phyloP scores from a whole-genome alignment of 2,113 vertebrate species.

The Rhabdornis inornatus region DNA sequence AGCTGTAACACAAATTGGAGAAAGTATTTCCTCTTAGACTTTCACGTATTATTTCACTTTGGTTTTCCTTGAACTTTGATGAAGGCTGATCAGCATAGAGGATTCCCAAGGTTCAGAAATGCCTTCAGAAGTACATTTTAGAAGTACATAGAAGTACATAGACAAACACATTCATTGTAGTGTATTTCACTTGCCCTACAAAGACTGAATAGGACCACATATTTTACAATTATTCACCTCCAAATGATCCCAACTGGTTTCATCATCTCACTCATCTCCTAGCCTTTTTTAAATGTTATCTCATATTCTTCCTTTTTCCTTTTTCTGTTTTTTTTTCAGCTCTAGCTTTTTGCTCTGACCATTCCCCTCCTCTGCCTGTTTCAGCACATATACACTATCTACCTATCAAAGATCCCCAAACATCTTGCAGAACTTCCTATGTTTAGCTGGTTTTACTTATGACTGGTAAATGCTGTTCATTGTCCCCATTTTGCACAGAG shows the following conservation, averaged over 20 bases:
- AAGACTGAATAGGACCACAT: background rate
- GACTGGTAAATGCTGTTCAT: background rate
- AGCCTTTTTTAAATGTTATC: background rate
- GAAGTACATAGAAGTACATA: background rate
- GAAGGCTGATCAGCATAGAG: background rate
- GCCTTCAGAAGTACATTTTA: background rate
- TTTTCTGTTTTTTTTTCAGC: background rate
- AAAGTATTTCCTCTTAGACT: background rate
- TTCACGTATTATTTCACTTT: background rate
- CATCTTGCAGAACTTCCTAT: background rate
- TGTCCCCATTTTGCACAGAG: background rate
- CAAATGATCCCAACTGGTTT: background rate
- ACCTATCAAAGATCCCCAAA: background rate
- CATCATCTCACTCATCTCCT: background rate
- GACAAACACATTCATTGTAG: background rate
- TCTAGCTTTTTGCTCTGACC: background rate
- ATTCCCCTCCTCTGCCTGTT: background rate
- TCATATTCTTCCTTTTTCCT: background rate
- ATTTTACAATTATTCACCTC: background rate
- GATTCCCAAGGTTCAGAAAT: background rate
- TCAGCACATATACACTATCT: background rate
- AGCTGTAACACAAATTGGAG: background rate
- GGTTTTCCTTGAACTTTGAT: background rate
- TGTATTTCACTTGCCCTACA: background rate
- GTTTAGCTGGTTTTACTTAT: background rate